phyloP scores from a whole-genome alignment of 2,113 vertebrate species.

The Pollachius pollachius region DNA sequence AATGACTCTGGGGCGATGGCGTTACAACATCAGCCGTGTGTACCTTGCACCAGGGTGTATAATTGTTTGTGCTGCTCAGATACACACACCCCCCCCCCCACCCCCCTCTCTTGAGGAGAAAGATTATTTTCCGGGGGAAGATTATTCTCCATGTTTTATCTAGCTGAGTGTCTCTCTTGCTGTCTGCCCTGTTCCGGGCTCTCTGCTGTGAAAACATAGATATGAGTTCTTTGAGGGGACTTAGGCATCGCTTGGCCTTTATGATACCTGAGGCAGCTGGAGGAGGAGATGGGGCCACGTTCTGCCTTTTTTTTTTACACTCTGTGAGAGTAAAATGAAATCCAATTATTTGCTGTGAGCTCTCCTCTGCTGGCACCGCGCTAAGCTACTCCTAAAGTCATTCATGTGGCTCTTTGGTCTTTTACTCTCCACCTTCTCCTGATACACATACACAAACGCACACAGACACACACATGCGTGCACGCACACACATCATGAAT shows the following conservation, averaged over 20 bases:
- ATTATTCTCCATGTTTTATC: constrained; percentile 14
- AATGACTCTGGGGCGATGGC: no score
- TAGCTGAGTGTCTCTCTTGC: constrained; percentile 8
- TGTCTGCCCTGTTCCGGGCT: no score
- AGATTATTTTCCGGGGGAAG: neutral
- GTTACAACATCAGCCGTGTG: no score
- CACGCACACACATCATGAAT: neutral
- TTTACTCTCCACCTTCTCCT: constrained; percentile 20
- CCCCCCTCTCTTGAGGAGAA: neutral
- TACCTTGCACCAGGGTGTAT: neutral
- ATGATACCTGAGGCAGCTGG: constrained; percentile 40
- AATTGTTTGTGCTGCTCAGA: neutral
- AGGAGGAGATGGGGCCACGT: constrained; percentile 30
- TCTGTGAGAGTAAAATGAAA: constrained; percentile 46
- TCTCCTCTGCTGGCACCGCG: constrained; percentile 41
- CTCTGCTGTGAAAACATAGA: neutral
- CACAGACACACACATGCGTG: neutral
- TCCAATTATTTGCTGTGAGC: constrained; percentile 57
- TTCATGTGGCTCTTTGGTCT: constrained; percentile 44
- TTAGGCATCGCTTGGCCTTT: constrained; percentile 27
- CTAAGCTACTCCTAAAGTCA: constrained; percentile 46
- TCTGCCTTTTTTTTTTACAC: neutral
- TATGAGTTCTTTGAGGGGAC: constrained; percentile 24
- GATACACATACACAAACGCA: constrained; percentile 8
- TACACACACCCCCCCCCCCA: neutral